Evolutionary conservation across 2,113 vertebrate species (phyloP).

Genomic region (Meles meles): DNA sequence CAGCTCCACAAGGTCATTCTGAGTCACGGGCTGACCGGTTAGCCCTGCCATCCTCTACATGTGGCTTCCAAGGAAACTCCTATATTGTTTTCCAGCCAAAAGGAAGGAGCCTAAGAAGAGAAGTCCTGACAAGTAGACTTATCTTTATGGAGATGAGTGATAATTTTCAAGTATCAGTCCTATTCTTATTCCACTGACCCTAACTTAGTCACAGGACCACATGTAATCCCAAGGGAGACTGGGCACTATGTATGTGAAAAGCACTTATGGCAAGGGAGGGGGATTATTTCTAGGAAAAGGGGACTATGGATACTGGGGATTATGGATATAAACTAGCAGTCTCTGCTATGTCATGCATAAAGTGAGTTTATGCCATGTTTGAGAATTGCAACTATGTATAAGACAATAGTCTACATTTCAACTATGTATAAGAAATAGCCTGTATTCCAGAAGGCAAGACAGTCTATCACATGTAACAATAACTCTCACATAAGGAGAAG

Average conservation of each 20-base stretch:
- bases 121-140: neutral
- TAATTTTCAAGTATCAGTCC: neutral
- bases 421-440: neutral
- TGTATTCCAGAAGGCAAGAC: neutral
- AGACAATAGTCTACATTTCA: neutral
- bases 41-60: neutral
- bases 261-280: neutral
- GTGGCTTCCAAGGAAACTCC: neutral
- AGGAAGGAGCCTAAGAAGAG: neutral
- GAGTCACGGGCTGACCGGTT: neutral
- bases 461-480: neutral
- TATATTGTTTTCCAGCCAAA: neutral
- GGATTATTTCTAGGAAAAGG: neutral
- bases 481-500: neutral
- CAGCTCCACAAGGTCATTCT: neutral
- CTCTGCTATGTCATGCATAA: neutral
- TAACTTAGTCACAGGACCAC: neutral
- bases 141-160: neutral
- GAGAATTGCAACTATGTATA: neutral
- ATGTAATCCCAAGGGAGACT: neutral
- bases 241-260: accelerated
- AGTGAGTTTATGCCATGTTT: neutral
- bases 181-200: too few relatives aligned
- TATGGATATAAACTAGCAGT: neutral
- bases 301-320: neutral